Conservation (phyloP, 2,888 invertebrate species). For the Rambutsinella grinnellia region DNA sequence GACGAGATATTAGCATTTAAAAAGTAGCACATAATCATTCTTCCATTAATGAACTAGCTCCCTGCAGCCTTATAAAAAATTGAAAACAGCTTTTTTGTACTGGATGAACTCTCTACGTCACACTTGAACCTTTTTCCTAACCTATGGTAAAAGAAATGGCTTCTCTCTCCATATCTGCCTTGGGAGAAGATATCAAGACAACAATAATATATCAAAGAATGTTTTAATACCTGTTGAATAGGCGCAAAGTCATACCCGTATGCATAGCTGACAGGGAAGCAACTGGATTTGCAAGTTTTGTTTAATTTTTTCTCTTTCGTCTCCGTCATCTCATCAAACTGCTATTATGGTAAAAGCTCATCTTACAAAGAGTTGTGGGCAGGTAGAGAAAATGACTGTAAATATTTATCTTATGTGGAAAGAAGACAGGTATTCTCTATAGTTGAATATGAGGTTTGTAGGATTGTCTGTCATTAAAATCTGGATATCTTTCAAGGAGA, state of each 20-base stretch:
- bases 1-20: no score
- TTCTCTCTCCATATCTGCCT: background rate
- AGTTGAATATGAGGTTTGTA: slow-evolving; percentile 31
- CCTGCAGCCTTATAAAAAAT: slow-evolving; percentile 3
- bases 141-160: slow-evolving; percentile 25
- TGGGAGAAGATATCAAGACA: no score
- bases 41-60: no score
- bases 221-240: background rate
- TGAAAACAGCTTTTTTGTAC: slow-evolving; percentile 32
- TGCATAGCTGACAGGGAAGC: slow-evolving; percentile 26
- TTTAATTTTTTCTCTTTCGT: slow-evolving; percentile 7
- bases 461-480: slow-evolving; percentile 43
- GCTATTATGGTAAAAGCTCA: background rate
- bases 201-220: background rate
- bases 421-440: slow-evolving; percentile 5
- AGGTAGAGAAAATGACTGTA: background rate
- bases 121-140: slow-evolving; percentile 48
- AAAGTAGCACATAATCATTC: no score
- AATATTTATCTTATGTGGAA: background rate
- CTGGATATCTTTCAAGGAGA: slow-evolving; percentile 40
- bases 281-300: slow-evolving; percentile 66
- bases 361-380: background rate
- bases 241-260: background rate
- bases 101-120: slow-evolving; percentile 59
- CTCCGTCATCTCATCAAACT: background rate